Evolutionary conservation across 2,113 vertebrate species (phyloP).

Genomic region (Ptilonorhynchus violaceus): DNA sequence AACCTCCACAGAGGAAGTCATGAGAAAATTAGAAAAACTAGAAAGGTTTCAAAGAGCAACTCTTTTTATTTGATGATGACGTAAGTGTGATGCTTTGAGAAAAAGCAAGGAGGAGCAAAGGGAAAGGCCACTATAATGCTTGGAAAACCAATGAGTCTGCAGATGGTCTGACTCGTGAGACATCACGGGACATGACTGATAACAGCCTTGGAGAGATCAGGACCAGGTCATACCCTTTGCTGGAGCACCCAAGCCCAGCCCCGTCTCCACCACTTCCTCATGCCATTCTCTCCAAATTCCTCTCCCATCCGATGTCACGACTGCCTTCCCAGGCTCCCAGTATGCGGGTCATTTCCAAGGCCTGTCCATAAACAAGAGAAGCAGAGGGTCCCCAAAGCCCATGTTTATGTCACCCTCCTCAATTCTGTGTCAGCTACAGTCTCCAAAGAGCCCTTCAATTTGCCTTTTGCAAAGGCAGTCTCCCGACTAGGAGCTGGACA

Average conservation of each 20-base stretch:
- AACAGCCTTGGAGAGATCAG: not conserved
- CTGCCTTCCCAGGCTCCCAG: not conserved
- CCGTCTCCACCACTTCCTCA: not conserved
- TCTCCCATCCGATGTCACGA: rapidly evolving
- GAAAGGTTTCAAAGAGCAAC: not conserved
- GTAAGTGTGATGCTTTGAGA: not conserved
- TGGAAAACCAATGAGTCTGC: not conserved
- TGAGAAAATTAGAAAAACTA: not conserved
- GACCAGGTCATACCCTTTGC: not conserved
- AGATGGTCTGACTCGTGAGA: conserved; percentile 40
- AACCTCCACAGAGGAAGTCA: not conserved
- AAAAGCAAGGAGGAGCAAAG: not conserved
- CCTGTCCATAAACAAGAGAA: not conserved
- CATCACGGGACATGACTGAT: conserved; percentile 14
- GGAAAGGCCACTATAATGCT: not conserved
- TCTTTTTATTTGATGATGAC: not conserved
- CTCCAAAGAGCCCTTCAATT: not conserved
- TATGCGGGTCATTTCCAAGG: rapidly evolving
- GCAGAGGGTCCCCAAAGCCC: not conserved
- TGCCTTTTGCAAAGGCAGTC: not conserved
- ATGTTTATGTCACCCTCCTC: not conserved
- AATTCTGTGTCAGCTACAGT: rapidly evolving
- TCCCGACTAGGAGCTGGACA: not conserved
- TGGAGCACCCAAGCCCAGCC: not conserved
- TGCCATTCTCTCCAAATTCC: not conserved